Base-by-base conservation (phyloP, 2,888 invertebrate species). In the Drosophila bunnanda region DNA sequence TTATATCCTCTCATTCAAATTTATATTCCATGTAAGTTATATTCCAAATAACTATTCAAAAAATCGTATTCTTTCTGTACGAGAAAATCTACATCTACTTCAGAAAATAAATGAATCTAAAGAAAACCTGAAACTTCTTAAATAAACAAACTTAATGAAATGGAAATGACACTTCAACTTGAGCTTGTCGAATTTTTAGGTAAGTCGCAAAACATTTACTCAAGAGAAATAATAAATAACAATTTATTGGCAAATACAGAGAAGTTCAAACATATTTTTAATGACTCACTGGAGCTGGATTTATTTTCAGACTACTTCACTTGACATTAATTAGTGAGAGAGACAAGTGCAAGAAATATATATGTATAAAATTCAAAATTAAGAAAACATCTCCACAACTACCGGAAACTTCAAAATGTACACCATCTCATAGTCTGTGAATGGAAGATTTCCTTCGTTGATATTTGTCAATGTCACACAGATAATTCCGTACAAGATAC, bases 241-340 rank as follows among this genome's bases (percentile, higher is more conserved):
- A 0, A 15, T 30, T 32, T 32, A 17, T 20, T 1, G 15, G 20
- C 15, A 22, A 50, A 52, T 15, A 34, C 1, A 6, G 20, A 22
- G 5, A 22, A 34, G 10, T 22, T 32, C 9, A 32, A 9, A 32
- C 9, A 17, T 20, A 32, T 50, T 32, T 50, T 32, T 9, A 9
- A 12, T 59, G 59, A 59, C 22, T n/a, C 12, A 50, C 32, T 20
- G 4, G 20, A 13, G 48, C 15, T 58, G 53, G 15, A 12, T 38
- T 52, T 28, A 53, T 38, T 54, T 41, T 41, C 13, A 10, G 17
- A 41, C 41, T 57, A 32, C 58, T 13, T 41, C 22, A 60, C 41
- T 41, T 25, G 39, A 59, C 59, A 52, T 28, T 36, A 58, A 15
- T 57, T 28, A 52, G 50, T 52, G 5, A 38, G 17, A 20, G 9